Evolutionary conservation across 1,140 invertebrate species (phyloP), one percentile per base, ranked within the genome.

Genomic region (Danaus plexippus): DNA sequence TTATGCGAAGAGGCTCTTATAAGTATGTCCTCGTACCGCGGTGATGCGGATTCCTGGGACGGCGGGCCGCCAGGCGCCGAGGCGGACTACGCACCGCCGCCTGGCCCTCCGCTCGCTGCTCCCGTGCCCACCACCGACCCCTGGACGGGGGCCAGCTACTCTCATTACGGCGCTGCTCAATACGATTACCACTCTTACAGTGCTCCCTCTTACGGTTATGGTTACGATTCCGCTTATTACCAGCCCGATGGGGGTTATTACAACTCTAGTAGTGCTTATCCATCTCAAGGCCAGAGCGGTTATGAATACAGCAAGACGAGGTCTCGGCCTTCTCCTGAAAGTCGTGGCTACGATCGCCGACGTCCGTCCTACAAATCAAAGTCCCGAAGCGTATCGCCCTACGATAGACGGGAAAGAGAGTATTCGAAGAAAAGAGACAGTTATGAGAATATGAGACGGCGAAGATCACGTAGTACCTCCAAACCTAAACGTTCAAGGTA

Each of bases 11-110:
- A 75, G 73, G 73, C 73, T 77, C 62, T 61, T 72, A 63, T 77
- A 76, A 84, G 71, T 80, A 87, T 87, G 85, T 83, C 85, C 71
- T 80, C 83, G 73, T 85, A 87, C 69, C 77, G 71, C 71, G 76
- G 76, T 63, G 71, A 73, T 59, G 67, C 61, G 60, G 78, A 76
- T 65, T 73, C 85, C 54, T 87, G 83, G 87, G 84, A 87, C 75
- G 85, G 81, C 69, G 85, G 85, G 52, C 84, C 85, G 57, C 83
- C 85, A 45, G 84, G 80, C 55, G 81, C 82, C 11, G 84, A 86
- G 75, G 73, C 73, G 54, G 85, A 88, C 64, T 78, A 78, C 73
- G 69, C 72, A 63, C 62, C 73, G 66, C 71, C 63, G 68, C 73
- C 61, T 59, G 63, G 67, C 53, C 64, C 69, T 47, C 63, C 67